Conservation (phyloP, 2,888 invertebrate genomes). For the Brachypalpus laphriformis region DNA sequence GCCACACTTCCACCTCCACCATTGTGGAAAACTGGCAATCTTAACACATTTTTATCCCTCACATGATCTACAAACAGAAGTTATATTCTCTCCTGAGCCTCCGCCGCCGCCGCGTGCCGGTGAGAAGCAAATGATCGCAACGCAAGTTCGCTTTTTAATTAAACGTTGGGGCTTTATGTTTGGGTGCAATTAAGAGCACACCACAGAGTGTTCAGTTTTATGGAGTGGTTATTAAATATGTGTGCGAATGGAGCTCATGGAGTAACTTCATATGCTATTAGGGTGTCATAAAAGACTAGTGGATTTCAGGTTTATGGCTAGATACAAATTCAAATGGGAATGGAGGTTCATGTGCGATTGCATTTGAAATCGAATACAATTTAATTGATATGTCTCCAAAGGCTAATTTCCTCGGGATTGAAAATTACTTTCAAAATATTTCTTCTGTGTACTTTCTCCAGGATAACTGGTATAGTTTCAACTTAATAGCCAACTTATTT, state of each 20-base stretch:
- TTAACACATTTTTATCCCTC: constrained; percentile 52
- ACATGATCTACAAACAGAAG: constrained; percentile 45
- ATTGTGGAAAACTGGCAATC: constrained; percentile 51
- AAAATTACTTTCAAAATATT: neutral
- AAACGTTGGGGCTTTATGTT: constrained; percentile 6
- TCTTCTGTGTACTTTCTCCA: neutral
- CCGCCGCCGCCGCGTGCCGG: no score
- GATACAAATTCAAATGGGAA: neutral
- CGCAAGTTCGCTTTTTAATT: constrained; percentile 16
- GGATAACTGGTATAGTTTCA: neutral
- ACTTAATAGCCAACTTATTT: no score
- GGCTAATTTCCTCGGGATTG: neutral
- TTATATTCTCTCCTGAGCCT: constrained; percentile 8
- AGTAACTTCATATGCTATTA: neutral
- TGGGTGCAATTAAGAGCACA: constrained; percentile 48
- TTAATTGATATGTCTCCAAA: neutral
- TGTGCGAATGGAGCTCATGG: neutral
- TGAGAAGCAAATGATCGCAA: constrained; percentile 11
- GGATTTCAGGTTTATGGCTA: neutral
- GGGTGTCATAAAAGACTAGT: constrained; percentile 5
- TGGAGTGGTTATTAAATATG: constrained; percentile 23
- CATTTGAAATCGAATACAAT: neutral
- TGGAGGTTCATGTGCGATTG: no score
- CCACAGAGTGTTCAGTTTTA: constrained; percentile 7
- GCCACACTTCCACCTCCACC: neutral